These are phyloP conservation scores for Xenopus laevis DNA, from an alignment of 2,113 vertebrate genomes.

Conservation along the genomic window DNA sequence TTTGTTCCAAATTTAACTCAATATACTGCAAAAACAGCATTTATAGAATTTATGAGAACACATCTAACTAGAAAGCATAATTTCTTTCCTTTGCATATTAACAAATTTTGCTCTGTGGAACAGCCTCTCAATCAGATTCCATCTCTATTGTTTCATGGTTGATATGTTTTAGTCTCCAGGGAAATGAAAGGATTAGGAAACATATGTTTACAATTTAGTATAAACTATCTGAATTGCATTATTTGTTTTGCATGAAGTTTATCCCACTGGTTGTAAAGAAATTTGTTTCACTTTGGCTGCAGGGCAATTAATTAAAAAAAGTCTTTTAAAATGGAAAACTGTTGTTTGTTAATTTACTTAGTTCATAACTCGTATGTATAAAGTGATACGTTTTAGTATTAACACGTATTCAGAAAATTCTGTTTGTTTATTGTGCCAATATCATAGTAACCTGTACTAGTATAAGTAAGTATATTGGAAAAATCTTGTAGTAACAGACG, in stretches of 20 bases:
- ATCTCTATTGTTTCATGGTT: slow-evolving; percentile 44
- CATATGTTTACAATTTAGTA: slow-evolving; percentile 44
- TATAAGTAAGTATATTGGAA: no score
- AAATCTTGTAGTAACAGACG: no score
- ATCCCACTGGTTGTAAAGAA: slow-evolving; percentile 33
- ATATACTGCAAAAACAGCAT: no score
- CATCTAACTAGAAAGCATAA: slow-evolving; percentile 25
- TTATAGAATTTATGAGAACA: slow-evolving; percentile 14
- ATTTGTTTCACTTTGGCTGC: slow-evolving; percentile 19
- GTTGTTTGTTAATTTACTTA: slow-evolving; percentile 39
- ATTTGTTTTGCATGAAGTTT: slow-evolving; percentile 35
- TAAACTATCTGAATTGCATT: slow-evolving; percentile 38
- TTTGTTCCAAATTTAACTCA: no score
- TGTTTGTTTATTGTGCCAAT: no score
- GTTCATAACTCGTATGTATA: no score
- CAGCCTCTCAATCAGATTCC: slow-evolving; percentile 41
- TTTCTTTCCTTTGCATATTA: slow-evolving; percentile 38
- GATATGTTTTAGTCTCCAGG: slow-evolving; percentile 43
- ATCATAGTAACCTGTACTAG: no score
- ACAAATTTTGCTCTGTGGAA: slow-evolving; percentile 27
- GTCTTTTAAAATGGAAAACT: slow-evolving; percentile 43
- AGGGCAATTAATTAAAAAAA: slow-evolving; percentile 41
- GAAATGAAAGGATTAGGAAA: slow-evolving; percentile 43
- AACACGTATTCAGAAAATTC: no score
- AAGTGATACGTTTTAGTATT: no score